Evolutionary conservation across 2,797 vertebrate genomes (phyloP).

Genomic region (Melanotaenia parkinsoni): DNA sequence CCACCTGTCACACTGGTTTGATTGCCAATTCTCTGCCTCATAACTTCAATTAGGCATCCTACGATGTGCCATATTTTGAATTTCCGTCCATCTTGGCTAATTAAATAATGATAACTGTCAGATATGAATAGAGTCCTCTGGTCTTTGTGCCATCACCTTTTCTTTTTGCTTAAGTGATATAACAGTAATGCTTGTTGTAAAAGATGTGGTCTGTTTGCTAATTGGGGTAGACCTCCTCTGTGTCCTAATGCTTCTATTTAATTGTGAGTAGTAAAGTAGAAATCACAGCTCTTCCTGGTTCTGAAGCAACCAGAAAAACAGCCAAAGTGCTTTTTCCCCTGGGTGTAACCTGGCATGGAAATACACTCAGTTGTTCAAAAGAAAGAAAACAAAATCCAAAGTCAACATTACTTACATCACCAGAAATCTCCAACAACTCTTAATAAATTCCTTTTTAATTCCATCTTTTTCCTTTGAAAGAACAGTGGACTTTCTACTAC

Average conservation of each 20-base stretch:
- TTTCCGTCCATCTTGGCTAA: constrained; percentile 35
- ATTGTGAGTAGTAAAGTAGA: constrained; percentile 50
- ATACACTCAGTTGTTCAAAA: constrained; percentile 26
- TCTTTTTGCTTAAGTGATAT: constrained; percentile 13
- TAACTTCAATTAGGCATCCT: constrained; percentile 54
- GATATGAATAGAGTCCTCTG: constrained; percentile 17
- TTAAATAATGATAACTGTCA: constrained; percentile 47
- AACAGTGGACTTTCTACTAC: neutral
- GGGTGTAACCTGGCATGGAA: constrained; percentile 46
- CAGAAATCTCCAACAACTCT: constrained; percentile 32
- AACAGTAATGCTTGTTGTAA: constrained; percentile 15
- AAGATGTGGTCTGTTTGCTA: neutral
- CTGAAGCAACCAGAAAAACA: constrained; percentile 45
- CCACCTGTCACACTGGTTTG: constrained; percentile 48
- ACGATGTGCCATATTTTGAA: constrained; percentile 47
- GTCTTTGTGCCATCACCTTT: constrained; percentile 13
- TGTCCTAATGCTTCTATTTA: constrained; percentile 26
- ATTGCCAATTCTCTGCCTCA: constrained; percentile 55
- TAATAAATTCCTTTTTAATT: constrained; percentile 47
- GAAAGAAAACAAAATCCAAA: constrained; percentile 26
- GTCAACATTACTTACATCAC: constrained; percentile 54
- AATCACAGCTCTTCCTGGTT: constrained; percentile 44
- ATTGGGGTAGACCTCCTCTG: neutral
- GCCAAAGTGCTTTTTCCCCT: constrained; percentile 37
- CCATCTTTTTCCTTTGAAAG: constrained; percentile 30